Conservation (phyloP, 1,140 invertebrate species). For the Cylas formicarius region DNA sequence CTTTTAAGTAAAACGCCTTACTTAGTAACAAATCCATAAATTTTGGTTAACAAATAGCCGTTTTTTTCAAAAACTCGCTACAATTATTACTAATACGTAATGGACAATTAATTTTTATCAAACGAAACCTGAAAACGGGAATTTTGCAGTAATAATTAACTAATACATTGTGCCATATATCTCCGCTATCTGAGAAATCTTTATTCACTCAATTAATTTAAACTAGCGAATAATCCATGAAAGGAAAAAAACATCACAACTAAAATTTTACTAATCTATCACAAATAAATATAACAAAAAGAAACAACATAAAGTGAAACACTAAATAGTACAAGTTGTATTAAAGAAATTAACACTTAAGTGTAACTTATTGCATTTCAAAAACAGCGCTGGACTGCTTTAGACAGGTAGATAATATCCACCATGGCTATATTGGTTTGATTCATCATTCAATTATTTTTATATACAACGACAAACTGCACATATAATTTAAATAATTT, state of each 20-base stretch:
- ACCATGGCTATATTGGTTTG: conserved; percentile 16
- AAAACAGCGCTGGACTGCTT: conserved; percentile 3
- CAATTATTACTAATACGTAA: too few relatives aligned
- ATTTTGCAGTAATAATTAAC: too few relatives aligned
- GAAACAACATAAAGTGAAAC: too few relatives aligned
- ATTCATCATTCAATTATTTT: too few relatives aligned
- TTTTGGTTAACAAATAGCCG: conserved; percentile 15
- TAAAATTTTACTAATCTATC: background rate
- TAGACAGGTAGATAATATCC: conserved; percentile 8
- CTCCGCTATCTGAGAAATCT: background rate
- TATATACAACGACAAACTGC: conserved; percentile 42
- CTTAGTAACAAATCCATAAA: conserved; percentile 9
- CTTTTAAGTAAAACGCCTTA: conserved; percentile 15
- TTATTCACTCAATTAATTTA: background rate
- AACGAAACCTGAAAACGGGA: too few relatives aligned
- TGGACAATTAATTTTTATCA: too few relatives aligned
- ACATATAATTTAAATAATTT: conserved; percentile 38
- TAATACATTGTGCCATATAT: background rate
- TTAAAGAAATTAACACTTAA: conserved; percentile 6
- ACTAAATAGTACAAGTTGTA: too few relatives aligned
- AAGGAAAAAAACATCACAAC: background rate
- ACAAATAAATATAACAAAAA: conserved; percentile 4
- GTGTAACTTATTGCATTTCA: conserved; percentile 19
- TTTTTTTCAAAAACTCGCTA: conserved; percentile 11
- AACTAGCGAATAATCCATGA: background rate